These are phyloP conservation scores for Lucilia sericata DNA, from an alignment of 1,140 invertebrate species.

Conservation along the genomic window DNA sequence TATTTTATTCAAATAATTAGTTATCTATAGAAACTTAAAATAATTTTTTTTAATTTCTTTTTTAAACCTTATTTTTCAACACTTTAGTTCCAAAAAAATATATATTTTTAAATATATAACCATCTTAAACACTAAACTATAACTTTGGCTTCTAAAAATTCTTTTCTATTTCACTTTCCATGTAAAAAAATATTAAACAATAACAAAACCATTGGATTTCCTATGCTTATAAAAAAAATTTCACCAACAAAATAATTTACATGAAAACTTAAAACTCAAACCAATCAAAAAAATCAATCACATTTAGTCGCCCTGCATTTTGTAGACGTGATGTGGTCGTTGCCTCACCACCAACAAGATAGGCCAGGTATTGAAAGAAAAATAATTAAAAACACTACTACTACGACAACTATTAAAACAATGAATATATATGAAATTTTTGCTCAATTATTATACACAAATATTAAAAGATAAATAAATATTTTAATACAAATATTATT, in stretches of 20 bases:
- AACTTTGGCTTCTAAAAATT: conserved; percentile 45
- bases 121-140: conserved; percentile 33
- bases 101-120: background rate
- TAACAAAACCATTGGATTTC: conserved; percentile 38
- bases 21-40: background rate
- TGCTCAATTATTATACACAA: conserved; percentile 19
- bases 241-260: conserved; percentile 2
- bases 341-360: conserved; percentile 60
- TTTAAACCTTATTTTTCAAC: background rate
- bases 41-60: background rate
- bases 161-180: conserved; percentile 47
- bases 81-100: background rate
- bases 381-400: conserved; percentile 10
- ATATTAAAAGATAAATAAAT: conserved; percentile 3
- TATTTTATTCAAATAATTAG: background rate
- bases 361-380: conserved; percentile 42
- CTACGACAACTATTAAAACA: background rate
- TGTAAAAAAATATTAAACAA: conserved; percentile 39
- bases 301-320: conserved; percentile 66
- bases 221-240: conserved; percentile 26
- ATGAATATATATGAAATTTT: conserved; percentile 10
- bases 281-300: conserved; percentile 39
- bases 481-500: conserved; percentile 9
- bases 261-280: conserved; percentile 11
- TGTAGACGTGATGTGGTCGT: conserved; percentile 68